Percentiles rank a stretch among this genome's conserved stretches.
Evolutionary conservation across 2,888 invertebrate species (phyloP).

Genomic region (Parthenolecanium corni): DNA sequence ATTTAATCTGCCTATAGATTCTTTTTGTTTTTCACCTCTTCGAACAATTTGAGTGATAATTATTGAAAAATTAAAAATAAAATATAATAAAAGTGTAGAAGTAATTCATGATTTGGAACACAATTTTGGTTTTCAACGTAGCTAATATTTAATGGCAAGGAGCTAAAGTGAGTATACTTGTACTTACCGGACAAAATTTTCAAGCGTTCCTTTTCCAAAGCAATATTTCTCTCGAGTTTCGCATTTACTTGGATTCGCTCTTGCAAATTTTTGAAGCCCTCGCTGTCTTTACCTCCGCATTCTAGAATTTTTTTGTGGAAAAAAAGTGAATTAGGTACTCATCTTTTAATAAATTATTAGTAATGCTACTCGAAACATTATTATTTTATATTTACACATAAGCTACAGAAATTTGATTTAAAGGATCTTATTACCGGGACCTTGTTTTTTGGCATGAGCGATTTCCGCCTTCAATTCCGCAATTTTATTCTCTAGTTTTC

Average conservation of each 20-base stretch:
- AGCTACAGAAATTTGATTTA: background rate
- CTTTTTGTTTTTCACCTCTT: no score
- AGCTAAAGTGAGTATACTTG: no score
- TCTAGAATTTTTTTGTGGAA: background rate
- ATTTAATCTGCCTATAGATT: no score
- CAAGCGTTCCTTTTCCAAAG: conserved; percentile 33
- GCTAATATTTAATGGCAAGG: no score
- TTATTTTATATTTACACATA: background rate
- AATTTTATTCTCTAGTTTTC: conserved; percentile 8
- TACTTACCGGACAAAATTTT: conserved; percentile 33
- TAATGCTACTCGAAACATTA: background rate
- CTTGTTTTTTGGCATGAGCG: conserved; percentile 9
- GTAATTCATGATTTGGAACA: no score
- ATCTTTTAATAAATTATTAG: background rate
- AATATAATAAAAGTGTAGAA: no score
- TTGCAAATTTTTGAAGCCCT: conserved; percentile 32
- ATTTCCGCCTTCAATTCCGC: conserved; percentile 5
- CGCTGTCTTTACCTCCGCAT: conserved; percentile 30
- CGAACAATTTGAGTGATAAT: no score
- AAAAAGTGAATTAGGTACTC: background rate
- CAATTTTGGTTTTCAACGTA: no score
- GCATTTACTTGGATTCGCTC: conserved; percentile 32
- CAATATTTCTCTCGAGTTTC: conserved; percentile 32
- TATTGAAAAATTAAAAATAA: no score
- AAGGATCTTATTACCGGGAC: background rate